A percentile compares a stretch with the other conserved stretches of the same genome.
Conservation (phyloP, 1,140 invertebrate genomes). For the Drosophila watanabei region DNA sequence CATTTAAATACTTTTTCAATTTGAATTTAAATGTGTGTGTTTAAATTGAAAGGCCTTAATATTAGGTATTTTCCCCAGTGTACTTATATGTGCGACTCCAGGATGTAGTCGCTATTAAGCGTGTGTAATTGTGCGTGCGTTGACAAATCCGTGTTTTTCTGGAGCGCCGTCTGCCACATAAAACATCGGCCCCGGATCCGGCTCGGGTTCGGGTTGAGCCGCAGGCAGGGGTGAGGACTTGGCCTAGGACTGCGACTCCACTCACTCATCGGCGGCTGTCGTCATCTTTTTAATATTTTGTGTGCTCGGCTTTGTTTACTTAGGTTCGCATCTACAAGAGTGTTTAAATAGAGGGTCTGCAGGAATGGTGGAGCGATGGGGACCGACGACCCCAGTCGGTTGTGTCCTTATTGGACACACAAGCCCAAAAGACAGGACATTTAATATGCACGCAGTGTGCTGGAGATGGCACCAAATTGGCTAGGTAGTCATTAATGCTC, state of each 20-base stretch:
- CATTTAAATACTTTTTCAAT: background rate
- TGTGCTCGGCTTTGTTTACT: constrained; percentile 66
- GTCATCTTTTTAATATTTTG: constrained; percentile 78
- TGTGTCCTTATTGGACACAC: constrained; percentile 54
- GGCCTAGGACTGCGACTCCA: constrained; percentile 23
- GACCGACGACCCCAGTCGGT: constrained; percentile 13
- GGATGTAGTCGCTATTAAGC: constrained; percentile 72
- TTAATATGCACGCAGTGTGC: constrained; percentile 67
- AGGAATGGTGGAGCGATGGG: background rate
- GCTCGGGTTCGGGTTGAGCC: constrained; percentile 30
- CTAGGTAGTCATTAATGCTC: constrained; percentile 60
- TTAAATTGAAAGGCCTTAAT: background rate
- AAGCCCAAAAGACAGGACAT: constrained; percentile 40
- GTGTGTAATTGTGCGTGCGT: constrained; percentile 80
- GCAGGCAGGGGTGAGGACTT: constrained; percentile 4
- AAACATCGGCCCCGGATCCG: constrained; percentile 42
- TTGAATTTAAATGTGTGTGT: background rate
- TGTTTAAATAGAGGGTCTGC: constrained; percentile 70
- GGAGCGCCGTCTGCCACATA: constrained; percentile 61
- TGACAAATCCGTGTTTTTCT: constrained; percentile 77
- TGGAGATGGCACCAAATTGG: constrained; percentile 45
- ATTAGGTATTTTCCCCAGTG: background rate
- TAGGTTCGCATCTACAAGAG: constrained; percentile 49
- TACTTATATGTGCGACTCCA: constrained; percentile 18
- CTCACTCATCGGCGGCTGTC: constrained; percentile 47